phyloP scores from a whole-genome alignment of 2,888 invertebrate species.

The Rambutsinella grinnellia region DNA sequence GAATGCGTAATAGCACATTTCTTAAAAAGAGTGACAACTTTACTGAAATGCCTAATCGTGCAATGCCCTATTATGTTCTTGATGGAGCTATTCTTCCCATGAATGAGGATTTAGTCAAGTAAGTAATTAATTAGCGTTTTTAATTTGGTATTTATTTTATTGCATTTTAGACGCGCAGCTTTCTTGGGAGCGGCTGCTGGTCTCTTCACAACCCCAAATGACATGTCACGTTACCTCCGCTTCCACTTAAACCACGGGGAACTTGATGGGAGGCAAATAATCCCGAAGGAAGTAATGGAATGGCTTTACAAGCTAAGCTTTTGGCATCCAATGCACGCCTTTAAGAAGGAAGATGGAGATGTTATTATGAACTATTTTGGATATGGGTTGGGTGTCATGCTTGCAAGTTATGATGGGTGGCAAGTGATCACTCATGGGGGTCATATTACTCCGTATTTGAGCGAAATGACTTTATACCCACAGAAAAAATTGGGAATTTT shows the following conservation, averaged over 20 bases:
- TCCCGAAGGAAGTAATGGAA: constrained; percentile 51
- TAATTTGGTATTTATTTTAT: too few relatives aligned
- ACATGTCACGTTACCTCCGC: constrained; percentile 43
- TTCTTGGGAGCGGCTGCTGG: constrained; percentile 36
- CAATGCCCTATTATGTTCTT: constrained; percentile 28
- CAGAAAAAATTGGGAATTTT: constrained; percentile 29
- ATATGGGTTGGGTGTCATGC: constrained; percentile 14
- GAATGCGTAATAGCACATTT: constrained; percentile 46
- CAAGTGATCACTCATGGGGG: constrained; percentile 37
- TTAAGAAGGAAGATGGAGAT: not conserved
- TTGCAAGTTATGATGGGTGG: constrained; percentile 27
- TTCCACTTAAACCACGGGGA: constrained; percentile 52
- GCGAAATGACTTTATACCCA: constrained; percentile 36
- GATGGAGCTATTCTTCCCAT: not conserved
- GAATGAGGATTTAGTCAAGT: constrained; percentile 34
- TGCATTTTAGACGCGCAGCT: constrained; percentile 31
- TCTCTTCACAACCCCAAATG: constrained; percentile 42
- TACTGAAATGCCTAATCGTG: constrained; percentile 15
- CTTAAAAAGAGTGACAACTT: constrained; percentile 4
- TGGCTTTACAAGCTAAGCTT: too few relatives aligned
- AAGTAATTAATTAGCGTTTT: not conserved
- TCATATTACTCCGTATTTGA: constrained; percentile 30
- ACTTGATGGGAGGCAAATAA: constrained; percentile 42
- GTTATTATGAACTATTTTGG: not conserved
- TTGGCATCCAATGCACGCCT: too few relatives aligned